phyloP scores from a whole-genome alignment of 2,797 vertebrate genomes.

The Eutrigla gurnardus region DNA sequence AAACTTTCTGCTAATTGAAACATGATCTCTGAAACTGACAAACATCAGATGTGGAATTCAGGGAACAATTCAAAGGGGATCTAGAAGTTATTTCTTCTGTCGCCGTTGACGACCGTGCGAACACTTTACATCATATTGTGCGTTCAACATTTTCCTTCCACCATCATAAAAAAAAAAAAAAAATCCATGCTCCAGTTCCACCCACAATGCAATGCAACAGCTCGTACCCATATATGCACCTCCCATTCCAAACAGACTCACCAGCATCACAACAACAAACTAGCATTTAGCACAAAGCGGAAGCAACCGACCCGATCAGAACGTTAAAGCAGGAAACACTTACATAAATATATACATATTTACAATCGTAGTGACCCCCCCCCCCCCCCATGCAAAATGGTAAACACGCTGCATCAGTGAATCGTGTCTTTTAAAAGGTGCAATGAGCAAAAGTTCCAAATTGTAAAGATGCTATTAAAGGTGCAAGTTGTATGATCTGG shows the following conservation, averaged over 20 bases:
- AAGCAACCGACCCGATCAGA: conserved; percentile 40
- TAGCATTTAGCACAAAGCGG: conserved; percentile 24
- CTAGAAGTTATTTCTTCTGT: no score
- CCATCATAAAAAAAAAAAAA: conserved; percentile 35
- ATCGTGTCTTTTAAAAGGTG: no score
- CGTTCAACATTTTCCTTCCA: conserved; percentile 50
- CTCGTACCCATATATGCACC: conserved; percentile 18
- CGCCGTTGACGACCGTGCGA: background rate
- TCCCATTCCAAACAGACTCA: background rate
- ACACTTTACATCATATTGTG: conserved; percentile 31
- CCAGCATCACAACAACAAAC: background rate
- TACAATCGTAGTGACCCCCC: no score
- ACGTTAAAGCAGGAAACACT: background rate
- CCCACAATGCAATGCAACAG: background rate
- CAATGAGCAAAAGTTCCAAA: no score
- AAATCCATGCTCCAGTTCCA: conserved; percentile 34
- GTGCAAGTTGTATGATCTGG: background rate
- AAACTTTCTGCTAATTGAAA: no score
- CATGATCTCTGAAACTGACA: no score
- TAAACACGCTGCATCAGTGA: no score
- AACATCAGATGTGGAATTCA: no score
- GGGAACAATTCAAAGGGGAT: no score
- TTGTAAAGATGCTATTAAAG: background rate
- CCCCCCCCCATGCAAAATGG: no score
- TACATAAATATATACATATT: no score